Evolutionary conservation across 2,888 invertebrate genomes (phyloP), one percentile per base, ranked within the genome.

Genomic region (Sicus ferrugineus): DNA sequence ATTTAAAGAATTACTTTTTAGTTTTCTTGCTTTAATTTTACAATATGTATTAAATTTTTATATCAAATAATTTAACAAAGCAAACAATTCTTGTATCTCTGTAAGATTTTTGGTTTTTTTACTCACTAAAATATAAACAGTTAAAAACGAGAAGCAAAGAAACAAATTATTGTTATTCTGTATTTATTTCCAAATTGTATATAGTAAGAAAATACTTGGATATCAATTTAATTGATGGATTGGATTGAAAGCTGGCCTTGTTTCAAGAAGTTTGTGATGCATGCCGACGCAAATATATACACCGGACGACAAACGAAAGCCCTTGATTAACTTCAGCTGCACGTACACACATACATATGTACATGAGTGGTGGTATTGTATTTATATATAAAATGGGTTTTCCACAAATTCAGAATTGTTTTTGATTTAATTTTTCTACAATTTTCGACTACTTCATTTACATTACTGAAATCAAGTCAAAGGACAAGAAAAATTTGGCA

Each of bases 1-100:
- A 52, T 16, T 64, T 50, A 34, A 34, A 50, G 11, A 2, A 64
- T 21, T 61, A 50, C 30, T 64, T 52, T 50, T 31, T 64, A 34
- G 28, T 31, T 65, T 65, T 65, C 38, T 65, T 54, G 38, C 34
- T 54, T 65, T 65, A 34, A 30, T 64, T 21, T 48, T 30, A 31
- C 3, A 21, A 7, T 21, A 9, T 65, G 26, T 65, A 52, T 31
- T 52, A 65, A 42, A 26, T 66, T 42, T n/a, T 54, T 65, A 54
- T 54, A 66, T 56, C 42, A 23, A 56, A 6, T 11, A 6, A 38
- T 38, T 38, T 38, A 38, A 6, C 6, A 38, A 38, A n/a, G n/a
- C n/a, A n/a, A n/a, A 64, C 64, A 34, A 9, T 34, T 34, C 14
- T 34, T 34, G 34, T 34, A 34, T 34, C 34, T 34, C 14, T 34